A percentile compares a stretch with the other conserved stretches of the same genome.
Conservation (phyloP, 2,113 vertebrate species). For the Megaleporinus macrocephalus region DNA sequence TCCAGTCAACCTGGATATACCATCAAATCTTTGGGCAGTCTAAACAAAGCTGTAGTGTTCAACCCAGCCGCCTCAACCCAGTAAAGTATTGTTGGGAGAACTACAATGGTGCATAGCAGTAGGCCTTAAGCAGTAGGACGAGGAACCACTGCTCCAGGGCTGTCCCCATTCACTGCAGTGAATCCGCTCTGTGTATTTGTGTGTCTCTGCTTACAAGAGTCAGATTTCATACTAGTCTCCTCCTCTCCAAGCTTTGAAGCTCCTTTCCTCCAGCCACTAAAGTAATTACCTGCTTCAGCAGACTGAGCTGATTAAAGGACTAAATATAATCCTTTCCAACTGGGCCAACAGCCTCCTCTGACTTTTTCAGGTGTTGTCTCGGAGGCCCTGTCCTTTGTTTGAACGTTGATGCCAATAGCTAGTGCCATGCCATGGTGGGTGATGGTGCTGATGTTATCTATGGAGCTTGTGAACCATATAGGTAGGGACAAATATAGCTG, state of each 20-base stretch:
- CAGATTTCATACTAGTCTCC: slow-evolving; percentile 14
- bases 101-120: too few relatives aligned
- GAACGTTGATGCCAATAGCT: neutral
- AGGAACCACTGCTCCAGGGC: neutral
- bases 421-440: neutral
- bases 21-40: too few relatives aligned
- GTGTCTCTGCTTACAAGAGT: neutral
- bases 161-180: neutral
- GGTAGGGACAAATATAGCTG: neutral
- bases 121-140: too few relatives aligned
- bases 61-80: too few relatives aligned
- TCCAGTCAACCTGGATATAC: too few relatives aligned
- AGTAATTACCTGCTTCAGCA: slow-evolving; percentile 4
- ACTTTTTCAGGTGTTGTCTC: neutral
- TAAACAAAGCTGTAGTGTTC: too few relatives aligned
- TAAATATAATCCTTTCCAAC: neutral
- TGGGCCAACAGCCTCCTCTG: neutral
- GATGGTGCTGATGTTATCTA: neutral
- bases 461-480: neutral
- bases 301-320: slow-evolving; percentile 1
- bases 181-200: neutral
- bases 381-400: neutral
- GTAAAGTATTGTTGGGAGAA: too few relatives aligned
- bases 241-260: neutral
- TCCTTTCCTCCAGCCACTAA: neutral